Base-by-base conservation (phyloP, 1,140 invertebrate species). In the Venustaconcha ellipsiformis region DNA sequence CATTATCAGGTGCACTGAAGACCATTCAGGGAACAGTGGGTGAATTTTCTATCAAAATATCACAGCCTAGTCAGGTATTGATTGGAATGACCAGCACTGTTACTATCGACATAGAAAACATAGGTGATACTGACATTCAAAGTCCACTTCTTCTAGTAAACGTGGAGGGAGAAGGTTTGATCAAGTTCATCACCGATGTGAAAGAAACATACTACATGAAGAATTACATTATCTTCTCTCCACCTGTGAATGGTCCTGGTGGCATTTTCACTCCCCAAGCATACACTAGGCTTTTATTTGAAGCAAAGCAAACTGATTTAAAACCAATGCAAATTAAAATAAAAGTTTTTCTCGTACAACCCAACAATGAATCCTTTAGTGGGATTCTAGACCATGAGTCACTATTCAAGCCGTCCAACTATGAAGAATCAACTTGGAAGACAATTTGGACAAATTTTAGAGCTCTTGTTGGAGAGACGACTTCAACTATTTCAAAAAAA, bases 401-500 rank as follows among this genome's bases (percentile, higher is more conserved):
- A 48, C 11, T 48, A 12, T 18, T 72, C 5, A 18, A 23, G 26
- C 62, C 62, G 0, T 20, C 70, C 1, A 60, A 72, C 62, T 72
- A 72, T 18, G n/a, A 57, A 15, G n/a, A 37, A 72, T 18, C 23
- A 15, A n/a, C 14, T 0, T 72, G 70, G 70, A 23, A 56, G n/a
- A 13, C 15, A 14, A n/a, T 72, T 15, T 72, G 70, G 70, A 56
- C 55, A 5, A 72, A 72, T 57, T 72, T 72, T 57, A 64, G 64
- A 15, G 11, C 23, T 3, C 14, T 63, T 1, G 57, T 63, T 30
- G 70, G 70, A 64, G 65, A 72, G 12, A 65, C 14, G 11, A 56
- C 70, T 11, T 57, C 57, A 18, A 20, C 62, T 23, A 5, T 72
- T 26, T 14, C 12, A 8, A 72, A 48, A 6, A 72, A 72, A 26